Conservation (phyloP, 2,113 vertebrate genomes). For the Hypomesus transpacificus region DNA sequence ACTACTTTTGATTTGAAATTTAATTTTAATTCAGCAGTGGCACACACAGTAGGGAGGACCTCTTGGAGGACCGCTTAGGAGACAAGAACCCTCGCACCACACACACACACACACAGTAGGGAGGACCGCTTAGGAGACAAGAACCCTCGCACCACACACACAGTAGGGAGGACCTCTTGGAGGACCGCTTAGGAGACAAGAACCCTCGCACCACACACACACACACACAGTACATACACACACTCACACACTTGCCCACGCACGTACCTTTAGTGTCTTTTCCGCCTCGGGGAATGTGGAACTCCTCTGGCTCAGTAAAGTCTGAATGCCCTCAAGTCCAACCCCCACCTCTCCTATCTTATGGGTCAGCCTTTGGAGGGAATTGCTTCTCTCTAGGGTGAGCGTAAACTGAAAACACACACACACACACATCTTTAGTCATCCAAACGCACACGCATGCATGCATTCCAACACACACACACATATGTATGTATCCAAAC, state of each 20-base stretch:
- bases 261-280: conserved; percentile 80
- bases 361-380: conserved; percentile 65
- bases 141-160: too few relatives aligned
- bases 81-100: not conserved
- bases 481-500: not conserved
- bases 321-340: conserved; percentile 73
- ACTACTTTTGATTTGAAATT: not conserved
- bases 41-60: too few relatives aligned
- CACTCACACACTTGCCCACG: conserved; percentile 7
- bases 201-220: not conserved
- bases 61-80: not conserved
- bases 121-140: too few relatives aligned
- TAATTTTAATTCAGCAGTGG: not conserved
- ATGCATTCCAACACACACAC: conserved; percentile 15
- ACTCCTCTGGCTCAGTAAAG: conserved; percentile 78
- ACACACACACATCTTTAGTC: not conserved
- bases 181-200: not conserved
- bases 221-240: conserved; percentile 8
- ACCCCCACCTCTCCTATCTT: conserved; percentile 73
- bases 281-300: conserved; percentile 78
- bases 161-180: too few relatives aligned
- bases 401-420: conserved; percentile 56
- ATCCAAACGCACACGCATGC: not conserved
- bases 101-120: not conserved
- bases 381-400: conserved; percentile 66